Evolutionary conservation across 2,888 invertebrate genomes (phyloP), one percentile per base, ranked within the genome.

Genomic region (Anthoptus insignis): DNA sequence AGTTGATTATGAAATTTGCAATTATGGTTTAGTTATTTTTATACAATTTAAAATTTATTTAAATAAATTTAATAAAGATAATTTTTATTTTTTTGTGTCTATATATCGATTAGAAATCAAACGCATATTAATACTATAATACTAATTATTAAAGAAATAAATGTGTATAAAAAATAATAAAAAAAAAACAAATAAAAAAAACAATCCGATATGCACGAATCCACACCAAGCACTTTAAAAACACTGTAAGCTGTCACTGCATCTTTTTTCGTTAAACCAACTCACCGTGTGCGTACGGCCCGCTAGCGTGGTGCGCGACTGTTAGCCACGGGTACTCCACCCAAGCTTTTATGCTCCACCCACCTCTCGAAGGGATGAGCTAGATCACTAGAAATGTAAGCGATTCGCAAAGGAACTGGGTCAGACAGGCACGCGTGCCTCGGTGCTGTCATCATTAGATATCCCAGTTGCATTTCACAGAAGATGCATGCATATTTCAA

Each of bases 271-370:
- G 16, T 56, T 47, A 53, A 14, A 27, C n/a, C 11, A 80, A 91
- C 91, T 92, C 90, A 92, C 92, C 91, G 91, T 81, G 79, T 83
- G 81, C 87, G 89, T 88, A 84, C 86, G 82, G 77, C 80, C 82
- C 86, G 87, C 87, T 81, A 76, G 85, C 82, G 82, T 75, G 82
- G 78, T 69, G 80, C 86, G 84, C 86, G 83, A 91, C 91, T 92
- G 91, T 81, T 80, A 60, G 39, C 32, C 42, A 58, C 68, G 37
- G 60, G 19, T 68, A 77, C 74, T 69, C 54, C 22, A 79, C 82
- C 75, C 81, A 71, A 73, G 81, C 83, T 86, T 91, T 81, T 91
- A 91, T 88, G 80, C 52, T 24, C 58, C 29, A 32, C 84, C 86
- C 86, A 80, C 83, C 76, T 76, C 74, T 39, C 73, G 72, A 79